Conservation (phyloP, 2,113 vertebrate species). For the Phasianus colchicus region DNA sequence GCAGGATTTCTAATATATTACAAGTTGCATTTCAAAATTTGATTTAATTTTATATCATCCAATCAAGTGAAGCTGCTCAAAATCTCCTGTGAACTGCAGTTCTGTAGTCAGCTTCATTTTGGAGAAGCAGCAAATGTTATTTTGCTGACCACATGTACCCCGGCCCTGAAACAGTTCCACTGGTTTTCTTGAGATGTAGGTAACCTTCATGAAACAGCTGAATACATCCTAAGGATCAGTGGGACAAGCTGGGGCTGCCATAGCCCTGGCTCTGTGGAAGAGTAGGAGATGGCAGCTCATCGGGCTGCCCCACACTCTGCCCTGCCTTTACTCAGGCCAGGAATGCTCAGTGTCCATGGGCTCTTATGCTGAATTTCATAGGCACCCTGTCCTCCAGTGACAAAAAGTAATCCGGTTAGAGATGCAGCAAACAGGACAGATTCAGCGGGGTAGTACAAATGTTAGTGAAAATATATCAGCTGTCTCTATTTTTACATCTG, state of each 20-base stretch:
- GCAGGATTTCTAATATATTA: neutral
- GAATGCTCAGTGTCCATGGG: fast-evolving
- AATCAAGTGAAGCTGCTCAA: neutral
- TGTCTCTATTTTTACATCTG: neutral
- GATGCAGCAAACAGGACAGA: neutral
- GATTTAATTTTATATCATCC: neutral
- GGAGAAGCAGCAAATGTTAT: neutral
- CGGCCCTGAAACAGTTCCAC: neutral
- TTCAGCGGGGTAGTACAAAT: neutral
- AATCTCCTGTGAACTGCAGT: neutral
- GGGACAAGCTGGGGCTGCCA: neutral
- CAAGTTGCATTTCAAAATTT: neutral
- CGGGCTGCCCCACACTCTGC: neutral
- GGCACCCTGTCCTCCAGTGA: neutral
- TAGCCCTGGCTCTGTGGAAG: neutral
- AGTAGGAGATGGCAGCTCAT: neutral
- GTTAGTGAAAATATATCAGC: neutral
- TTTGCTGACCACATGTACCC: neutral
- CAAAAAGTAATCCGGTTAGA: neutral
- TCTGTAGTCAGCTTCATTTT: neutral
- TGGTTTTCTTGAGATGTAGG: neutral
- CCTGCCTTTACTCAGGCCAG: fast-evolving
- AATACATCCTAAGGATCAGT: neutral
- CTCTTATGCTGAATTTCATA: neutral
- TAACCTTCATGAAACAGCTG: neutral